Percentiles rank a stretch among this genome's conserved stretches.
These are phyloP conservation scores for Caenorhabditis remanei DNA, from an alignment of 1,140 invertebrate species.

Conservation along the genomic window DNA sequence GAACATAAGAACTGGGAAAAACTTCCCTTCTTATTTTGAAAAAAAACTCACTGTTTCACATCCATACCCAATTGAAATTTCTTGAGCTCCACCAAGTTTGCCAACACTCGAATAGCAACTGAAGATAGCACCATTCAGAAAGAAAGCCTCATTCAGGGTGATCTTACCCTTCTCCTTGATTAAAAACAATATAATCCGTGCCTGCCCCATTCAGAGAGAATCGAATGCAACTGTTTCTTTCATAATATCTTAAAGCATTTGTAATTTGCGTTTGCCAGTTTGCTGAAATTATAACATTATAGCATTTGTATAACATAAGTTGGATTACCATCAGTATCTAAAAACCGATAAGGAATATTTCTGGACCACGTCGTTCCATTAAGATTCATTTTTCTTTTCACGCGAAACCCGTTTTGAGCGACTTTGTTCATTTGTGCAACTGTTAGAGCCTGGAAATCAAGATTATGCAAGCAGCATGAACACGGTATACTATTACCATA, in stretches of 20 bases:
- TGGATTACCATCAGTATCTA: conserved; percentile 25
- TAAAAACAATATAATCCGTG: conserved; percentile 57
- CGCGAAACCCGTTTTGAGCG: not conserved
- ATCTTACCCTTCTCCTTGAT: conserved; percentile 36
- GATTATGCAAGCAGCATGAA: no score
- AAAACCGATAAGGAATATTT: conserved; percentile 28
- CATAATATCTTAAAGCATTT: conserved; percentile 20
- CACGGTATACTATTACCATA: not conserved
- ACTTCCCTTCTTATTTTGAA: no score
- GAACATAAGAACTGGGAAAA: not conserved
- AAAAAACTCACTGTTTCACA: conserved; percentile 64
- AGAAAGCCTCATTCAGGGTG: not conserved
- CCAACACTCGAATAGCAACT: conserved; percentile 68
- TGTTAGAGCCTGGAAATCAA: conserved; percentile 22
- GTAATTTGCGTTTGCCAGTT: conserved; percentile 51
- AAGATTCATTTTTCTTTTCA: conserved; percentile 44
- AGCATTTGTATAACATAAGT: not conserved
- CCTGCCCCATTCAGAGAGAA: conserved; percentile 59
- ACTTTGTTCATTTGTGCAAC: conserved; percentile 48
- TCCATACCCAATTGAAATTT: conserved; percentile 66
- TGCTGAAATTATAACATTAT: not conserved
- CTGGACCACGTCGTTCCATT: conserved; percentile 3
- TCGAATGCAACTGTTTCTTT: conserved; percentile 56
- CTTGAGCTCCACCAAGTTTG: conserved; percentile 61
- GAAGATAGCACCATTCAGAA: not conserved